A percentile compares a stretch with the other conserved stretches of the same genome.
These are phyloP conservation scores for Thamnophis sirtalis DNA, from an alignment of 2,113 vertebrate genomes.

Conservation along the genomic window DNA sequence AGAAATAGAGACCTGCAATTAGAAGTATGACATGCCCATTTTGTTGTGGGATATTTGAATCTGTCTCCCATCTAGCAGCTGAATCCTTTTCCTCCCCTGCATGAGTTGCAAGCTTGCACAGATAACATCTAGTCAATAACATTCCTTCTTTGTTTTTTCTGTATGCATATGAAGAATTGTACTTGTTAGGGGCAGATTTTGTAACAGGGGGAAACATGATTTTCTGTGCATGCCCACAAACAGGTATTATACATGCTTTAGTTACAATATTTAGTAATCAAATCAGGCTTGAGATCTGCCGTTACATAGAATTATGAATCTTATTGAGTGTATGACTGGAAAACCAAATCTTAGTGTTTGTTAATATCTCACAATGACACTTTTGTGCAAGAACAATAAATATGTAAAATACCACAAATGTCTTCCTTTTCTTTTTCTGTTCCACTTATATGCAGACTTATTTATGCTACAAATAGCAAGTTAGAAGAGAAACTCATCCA, in stretches of 20 bases:
- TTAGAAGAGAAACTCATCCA: background rate
- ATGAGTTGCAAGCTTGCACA: background rate
- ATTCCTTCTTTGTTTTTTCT: background rate
- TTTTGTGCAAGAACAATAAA: background rate
- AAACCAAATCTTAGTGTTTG: background rate
- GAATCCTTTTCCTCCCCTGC: background rate
- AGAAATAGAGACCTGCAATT: background rate
- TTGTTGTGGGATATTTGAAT: background rate
- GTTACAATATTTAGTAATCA: background rate
- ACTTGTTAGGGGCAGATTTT: background rate
- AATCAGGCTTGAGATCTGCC: background rate
- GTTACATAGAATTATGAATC: background rate
- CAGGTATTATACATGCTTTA: background rate
- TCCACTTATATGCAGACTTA: background rate
- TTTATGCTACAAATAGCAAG: conserved; percentile 11
- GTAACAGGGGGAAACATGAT: conserved; percentile 29
- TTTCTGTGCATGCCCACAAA: conserved; percentile 16
- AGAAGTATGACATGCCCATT: background rate
- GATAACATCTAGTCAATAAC: background rate
- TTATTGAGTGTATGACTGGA: background rate
- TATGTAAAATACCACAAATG: conserved; percentile 16
- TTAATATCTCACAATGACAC: background rate
- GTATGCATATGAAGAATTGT: background rate
- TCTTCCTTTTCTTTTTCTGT: conserved; percentile 43
- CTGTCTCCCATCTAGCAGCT: background rate